Evolutionary conservation across 2,888 invertebrate genomes (phyloP).

Genomic region (Baronia brevicornis): DNA sequence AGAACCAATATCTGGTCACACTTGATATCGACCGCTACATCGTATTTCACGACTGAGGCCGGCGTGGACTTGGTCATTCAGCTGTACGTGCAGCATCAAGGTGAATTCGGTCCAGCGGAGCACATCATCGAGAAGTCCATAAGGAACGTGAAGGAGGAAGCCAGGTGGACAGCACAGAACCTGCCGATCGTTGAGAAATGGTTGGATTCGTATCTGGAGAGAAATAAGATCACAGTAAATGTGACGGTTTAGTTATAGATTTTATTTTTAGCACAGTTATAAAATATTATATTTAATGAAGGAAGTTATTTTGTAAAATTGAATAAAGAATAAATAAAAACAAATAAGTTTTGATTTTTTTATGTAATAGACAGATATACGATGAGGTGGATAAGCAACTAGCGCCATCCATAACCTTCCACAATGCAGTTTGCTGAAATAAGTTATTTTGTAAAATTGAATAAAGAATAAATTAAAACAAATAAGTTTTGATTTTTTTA

Average conservation of each 20-base stretch:
- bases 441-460: background rate
- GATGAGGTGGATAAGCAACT: too few relatives aligned
- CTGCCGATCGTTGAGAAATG: constrained; percentile 83
- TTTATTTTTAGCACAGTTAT: constrained; percentile 1
- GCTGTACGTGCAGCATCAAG: constrained; percentile 77
- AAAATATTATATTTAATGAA: background rate
- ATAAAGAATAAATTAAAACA: too few relatives aligned
- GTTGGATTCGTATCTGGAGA: constrained; percentile 69
- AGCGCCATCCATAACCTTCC: too few relatives aligned
- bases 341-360: too few relatives aligned
- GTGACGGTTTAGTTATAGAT: constrained; percentile 25
- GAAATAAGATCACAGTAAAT: constrained; percentile 34
- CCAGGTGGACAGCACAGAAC: constrained; percentile 85
- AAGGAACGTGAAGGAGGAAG: constrained; percentile 83
- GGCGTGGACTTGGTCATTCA: constrained; percentile 82
- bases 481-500: too few relatives aligned
- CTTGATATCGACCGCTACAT: constrained; percentile 83
- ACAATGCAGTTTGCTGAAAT: background rate
- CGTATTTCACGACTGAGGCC: constrained; percentile 83
- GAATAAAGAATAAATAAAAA: too few relatives aligned
- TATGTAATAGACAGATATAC: too few relatives aligned
- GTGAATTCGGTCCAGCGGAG: constrained; percentile 83
- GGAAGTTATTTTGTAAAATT: background rate
- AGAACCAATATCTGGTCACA: constrained; percentile 86
- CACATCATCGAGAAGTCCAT: constrained; percentile 83